Base-by-base conservation (phyloP, 2,113 vertebrate species). In the Boleophthalmus pectinirostris region DNA sequence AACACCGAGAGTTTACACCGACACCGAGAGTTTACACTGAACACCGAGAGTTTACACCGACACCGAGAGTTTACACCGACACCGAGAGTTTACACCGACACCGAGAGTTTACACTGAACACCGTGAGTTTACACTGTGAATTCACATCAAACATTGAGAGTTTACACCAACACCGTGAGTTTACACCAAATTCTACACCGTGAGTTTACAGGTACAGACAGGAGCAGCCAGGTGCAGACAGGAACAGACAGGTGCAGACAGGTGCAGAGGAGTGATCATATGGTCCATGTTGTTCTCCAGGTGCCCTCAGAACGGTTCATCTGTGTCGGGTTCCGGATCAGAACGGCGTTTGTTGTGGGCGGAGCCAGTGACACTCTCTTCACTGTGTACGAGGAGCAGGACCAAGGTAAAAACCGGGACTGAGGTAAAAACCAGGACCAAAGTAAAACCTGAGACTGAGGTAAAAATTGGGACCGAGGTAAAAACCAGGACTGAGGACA, bases 101-200 rank as follows among this genome's bases (percentile, higher is more conserved):
- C 4, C 29, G n/a, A n/a, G n/a, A n/a, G n/a, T n/a, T n/a, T n/a
- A n/a, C n/a, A n/a, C n/a, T n/a, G n/a, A n/a, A n/a, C n/a, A n/a
- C 92, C 0, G 96, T 98, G 91, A 85, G 94, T 89, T 25, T 13
- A 58, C 29, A 29, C 29, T 4, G 4, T n/a, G n/a, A n/a, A n/a
- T n/a, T n/a, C n/a, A 29, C 29, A 29, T 29, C 29, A n/a, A n/a
- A n/a, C n/a, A n/a, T n/a, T n/a, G n/a, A n/a, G 91, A 85, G 94
- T 89, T 25, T 13, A 58, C 29, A 29, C 29, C 29, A 29, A 29
- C 29, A 29, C 4, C 29, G n/a, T n/a, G n/a, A n/a, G n/a, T n/a
- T n/a, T n/a, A n/a, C n/a, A n/a, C n/a, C n/a, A n/a, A n/a, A n/a
- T n/a, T 95, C 70, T 90, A 97, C 54, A 90, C 92, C 0, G 96